These are phyloP conservation scores for Hippopotamyrus pictus DNA, from an alignment of 2,797 vertebrate species.

Conservation along the genomic window DNA sequence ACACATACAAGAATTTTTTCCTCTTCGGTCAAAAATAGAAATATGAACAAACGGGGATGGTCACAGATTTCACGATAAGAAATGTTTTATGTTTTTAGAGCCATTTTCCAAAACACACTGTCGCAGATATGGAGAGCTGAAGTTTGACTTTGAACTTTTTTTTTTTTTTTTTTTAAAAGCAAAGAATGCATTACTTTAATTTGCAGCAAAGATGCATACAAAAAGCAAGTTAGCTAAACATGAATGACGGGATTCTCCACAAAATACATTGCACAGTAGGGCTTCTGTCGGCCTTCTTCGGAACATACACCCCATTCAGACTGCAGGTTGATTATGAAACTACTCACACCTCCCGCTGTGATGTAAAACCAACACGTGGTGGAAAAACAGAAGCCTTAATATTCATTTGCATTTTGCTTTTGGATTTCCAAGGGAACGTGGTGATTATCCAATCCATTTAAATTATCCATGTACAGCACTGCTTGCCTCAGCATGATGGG, in stretches of 20 bases:
- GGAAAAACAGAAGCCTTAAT: neutral
- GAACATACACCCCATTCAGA: neutral
- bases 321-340: neutral
- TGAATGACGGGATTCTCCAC: neutral
- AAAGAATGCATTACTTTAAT: neutral
- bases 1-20: neutral
- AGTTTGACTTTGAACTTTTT: neutral
- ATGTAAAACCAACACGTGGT: neutral
- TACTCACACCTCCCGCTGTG: neutral
- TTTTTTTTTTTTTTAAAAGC: neutral
- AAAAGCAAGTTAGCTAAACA: neutral
- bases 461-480: slow-evolving; percentile 29
- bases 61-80: neutral
- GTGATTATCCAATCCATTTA: slow-evolving; percentile 10
- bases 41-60: neutral
- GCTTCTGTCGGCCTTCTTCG: neutral
- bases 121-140: neutral
- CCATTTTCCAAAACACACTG: neutral
- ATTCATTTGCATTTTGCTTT: neutral
- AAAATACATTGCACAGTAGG: neutral
- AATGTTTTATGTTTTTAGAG: neutral
- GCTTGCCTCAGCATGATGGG: slow-evolving; percentile 25
- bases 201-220: neutral
- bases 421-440: neutral
- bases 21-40: neutral